Base-by-base conservation (phyloP, 2,888 invertebrate genomes). In the Volucella zonaria region DNA sequence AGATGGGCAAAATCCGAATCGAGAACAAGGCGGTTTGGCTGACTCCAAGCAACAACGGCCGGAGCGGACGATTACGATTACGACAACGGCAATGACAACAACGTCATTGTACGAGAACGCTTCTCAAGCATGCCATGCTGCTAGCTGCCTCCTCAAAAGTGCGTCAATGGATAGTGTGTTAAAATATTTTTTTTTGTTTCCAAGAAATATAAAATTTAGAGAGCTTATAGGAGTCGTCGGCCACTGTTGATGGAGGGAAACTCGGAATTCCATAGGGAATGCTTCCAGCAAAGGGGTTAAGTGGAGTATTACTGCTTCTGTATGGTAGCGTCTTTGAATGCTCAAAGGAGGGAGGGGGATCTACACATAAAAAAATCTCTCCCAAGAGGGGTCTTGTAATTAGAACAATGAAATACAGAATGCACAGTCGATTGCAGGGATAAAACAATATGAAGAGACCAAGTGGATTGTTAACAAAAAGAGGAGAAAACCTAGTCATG, bases 1-100 rank as follows among this genome's bases (percentile, higher is more conserved):
- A 85, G 85, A 85, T 81, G 85, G 73, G 81, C 76, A 77, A 68
- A 58, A 68, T 66, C 81, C 81, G 68, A 81, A 85, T 73, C 85
- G 85, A 85, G 76, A 85, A 85, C 85, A 67, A 83, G 80, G 75
- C 80, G 61, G 66, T 61, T 31, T 14, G 54, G 49, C 38, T 42
- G 49, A 45, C 61, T 64, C 52, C 51, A 52, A 54, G 12, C 45
- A 52, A 43, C 15, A 8, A 40, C 23, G 64, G 4, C 47, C 38
- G 6, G 6, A 31, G 31, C 31, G 31, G 31, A 31, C 31, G 31
- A 31, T 31, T 23, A 31, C 31, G 31, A 31, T 31, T 23, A 56
- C 66, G 56, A 61, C 47, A 23, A 61, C 42, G 15, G 58, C 54
- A n/a, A 23, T 18, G 56, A 74, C 52, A 64, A 64, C 43, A 51